Evolutionary conservation across 2,888 invertebrate species (phyloP).

Genomic region (Ophraella communa): DNA sequence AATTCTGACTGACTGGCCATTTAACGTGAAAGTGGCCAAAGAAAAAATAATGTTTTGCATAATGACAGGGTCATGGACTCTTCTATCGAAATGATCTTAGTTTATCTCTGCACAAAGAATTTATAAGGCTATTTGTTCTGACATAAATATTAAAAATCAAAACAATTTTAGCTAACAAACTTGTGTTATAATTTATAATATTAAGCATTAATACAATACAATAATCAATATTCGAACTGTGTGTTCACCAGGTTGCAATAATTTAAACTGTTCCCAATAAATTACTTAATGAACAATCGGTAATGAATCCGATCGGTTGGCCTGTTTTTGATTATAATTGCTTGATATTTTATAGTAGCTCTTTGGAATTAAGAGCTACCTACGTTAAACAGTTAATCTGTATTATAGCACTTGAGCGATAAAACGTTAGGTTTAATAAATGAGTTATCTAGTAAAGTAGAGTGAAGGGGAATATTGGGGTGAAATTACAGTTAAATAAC

Average conservation of each 20-base stretch:
- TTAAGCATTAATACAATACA: too few species aligned
- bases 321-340: conserved; percentile 1
- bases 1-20: too few species aligned
- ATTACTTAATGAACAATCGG: conserved; percentile 12
- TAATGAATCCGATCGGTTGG: conserved; percentile 10
- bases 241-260: conserved; percentile 6
- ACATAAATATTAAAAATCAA: too few species aligned
- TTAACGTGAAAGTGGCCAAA: too few species aligned
- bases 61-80: too few species aligned
- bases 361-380: neutral
- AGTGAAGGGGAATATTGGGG: neutral
- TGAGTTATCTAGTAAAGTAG: neutral
- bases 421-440: neutral
- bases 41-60: too few species aligned
- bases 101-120: too few species aligned
- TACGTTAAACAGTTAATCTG: conserved; percentile 2
- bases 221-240: conserved; percentile 17
- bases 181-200: too few species aligned
- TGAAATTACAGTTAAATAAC: too few species aligned
- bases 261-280: conserved; percentile 11
- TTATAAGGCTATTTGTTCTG: too few species aligned
- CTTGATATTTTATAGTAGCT: conserved; percentile 2
- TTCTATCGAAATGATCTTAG: too few species aligned
- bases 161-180: too few species aligned
- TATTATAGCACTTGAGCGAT: conserved; percentile 4